Conservation (phyloP, 2,797 vertebrate genomes). For the Sciurus carolinensis region DNA sequence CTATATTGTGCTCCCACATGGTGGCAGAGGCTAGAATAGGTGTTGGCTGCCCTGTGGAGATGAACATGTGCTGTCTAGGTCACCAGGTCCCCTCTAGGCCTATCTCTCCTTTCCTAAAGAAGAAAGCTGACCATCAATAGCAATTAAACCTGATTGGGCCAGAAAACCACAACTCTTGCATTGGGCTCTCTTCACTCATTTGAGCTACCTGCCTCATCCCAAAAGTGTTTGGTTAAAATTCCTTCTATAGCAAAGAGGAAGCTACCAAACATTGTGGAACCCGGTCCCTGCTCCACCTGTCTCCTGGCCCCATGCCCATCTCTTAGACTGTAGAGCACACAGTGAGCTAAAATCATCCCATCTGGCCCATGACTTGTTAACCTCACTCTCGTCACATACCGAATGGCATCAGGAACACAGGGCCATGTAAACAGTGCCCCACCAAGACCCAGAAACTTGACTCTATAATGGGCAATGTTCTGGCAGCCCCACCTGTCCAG, state of each 20-base stretch:
- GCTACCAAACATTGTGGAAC: fast-evolving
- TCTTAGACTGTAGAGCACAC: neutral
- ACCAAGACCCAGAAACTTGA: neutral
- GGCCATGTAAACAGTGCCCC: neutral
- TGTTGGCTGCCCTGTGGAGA: neutral
- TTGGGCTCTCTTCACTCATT: neutral
- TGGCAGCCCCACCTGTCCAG: fast-evolving
- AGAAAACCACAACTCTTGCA: fast-evolving
- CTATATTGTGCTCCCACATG: neutral
- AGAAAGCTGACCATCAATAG: neutral
- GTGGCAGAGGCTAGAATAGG: neutral
- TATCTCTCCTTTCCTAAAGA: neutral
- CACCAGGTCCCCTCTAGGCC: neutral
- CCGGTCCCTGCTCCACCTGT: too few species aligned
- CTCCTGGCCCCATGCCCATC: fast-evolving
- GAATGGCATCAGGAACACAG: neutral
- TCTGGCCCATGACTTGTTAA: neutral
- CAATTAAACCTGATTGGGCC: neutral
- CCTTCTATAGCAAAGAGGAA: neutral
- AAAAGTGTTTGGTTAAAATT: neutral
- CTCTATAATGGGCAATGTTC: neutral
- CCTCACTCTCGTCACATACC: neutral
- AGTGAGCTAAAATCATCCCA: neutral
- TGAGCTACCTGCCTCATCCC: neutral
- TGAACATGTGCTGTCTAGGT: neutral